Conservation (phyloP, 2,888 invertebrate species). For the Eucriotettix oculatus region DNA sequence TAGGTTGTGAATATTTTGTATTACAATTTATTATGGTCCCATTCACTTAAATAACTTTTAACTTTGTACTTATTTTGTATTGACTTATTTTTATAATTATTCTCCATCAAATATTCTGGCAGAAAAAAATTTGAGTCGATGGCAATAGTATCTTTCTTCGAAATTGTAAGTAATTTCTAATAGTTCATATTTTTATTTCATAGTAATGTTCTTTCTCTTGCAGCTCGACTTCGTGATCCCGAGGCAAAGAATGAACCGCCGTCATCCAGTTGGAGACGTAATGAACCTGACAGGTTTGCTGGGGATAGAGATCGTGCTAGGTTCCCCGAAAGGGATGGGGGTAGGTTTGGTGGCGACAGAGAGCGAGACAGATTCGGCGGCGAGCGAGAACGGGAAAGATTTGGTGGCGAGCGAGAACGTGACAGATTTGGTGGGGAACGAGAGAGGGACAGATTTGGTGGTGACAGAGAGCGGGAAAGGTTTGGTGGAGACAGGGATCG, state of each 20-base stretch:
- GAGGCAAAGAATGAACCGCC: background rate
- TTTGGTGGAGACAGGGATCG: constrained; percentile 10
- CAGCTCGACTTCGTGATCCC: background rate
- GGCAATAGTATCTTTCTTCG: no score
- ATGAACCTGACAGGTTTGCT: background rate
- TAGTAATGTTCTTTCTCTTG: background rate
- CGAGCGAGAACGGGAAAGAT: background rate
- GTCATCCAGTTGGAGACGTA: background rate
- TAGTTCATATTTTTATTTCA: background rate
- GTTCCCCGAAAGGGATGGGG: background rate
- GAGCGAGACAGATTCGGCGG: background rate
- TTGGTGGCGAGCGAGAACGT: background rate
- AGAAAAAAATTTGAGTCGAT: no score
- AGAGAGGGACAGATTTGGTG: constrained; percentile 9
- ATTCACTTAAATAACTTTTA: background rate
- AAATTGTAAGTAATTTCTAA: no score
- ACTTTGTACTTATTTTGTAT: background rate
- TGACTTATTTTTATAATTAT: background rate
- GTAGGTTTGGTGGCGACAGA: background rate
- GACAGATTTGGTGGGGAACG: background rate
- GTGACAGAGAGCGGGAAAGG: constrained; percentile 10
- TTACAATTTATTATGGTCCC: no score
- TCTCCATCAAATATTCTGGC: no score
- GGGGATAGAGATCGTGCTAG: background rate
- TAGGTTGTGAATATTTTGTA: no score